phyloP scores from a whole-genome alignment of 2,888 invertebrate species.

The Drosophila setosimentum region DNA sequence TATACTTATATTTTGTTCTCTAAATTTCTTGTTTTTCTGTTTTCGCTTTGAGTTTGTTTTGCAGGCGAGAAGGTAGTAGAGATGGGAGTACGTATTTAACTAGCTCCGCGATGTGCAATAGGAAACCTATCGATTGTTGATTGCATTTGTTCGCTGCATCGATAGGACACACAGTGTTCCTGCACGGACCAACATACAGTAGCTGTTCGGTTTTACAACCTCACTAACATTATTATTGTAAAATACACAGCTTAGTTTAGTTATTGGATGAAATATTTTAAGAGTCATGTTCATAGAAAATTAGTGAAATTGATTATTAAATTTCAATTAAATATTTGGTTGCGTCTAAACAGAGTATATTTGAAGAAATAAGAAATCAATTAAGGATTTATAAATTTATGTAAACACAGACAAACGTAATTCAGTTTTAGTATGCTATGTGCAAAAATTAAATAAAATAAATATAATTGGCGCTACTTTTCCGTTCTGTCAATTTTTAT shows the following conservation, averaged over 20 bases:
- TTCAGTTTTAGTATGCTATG: background rate
- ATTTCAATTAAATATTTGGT: background rate
- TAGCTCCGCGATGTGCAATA: slow-evolving; percentile 14
- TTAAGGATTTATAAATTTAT: background rate
- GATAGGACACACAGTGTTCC: background rate
- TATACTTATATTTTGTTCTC: slow-evolving; percentile 3
- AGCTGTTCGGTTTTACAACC: background rate
- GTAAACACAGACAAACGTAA: background rate
- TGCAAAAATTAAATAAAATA: background rate
- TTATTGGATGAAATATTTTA: background rate
- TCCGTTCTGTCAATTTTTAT: no score
- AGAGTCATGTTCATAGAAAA: background rate
- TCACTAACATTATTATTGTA: background rate
- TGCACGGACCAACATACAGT: background rate
- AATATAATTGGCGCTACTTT: background rate
- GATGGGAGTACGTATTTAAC: slow-evolving; percentile 31
- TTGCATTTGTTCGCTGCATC: background rate
- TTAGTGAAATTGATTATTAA: background rate
- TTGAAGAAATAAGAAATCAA: background rate
- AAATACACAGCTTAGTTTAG: background rate
- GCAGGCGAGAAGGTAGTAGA: slow-evolving; percentile 59
- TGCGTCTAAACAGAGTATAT: background rate
- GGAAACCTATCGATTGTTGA: slow-evolving; percentile 22
- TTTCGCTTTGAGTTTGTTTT: slow-evolving; percentile 57
- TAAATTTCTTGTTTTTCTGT: slow-evolving; percentile 41